Evolutionary conservation across 2,888 invertebrate genomes (phyloP), one percentile per base, ranked within the genome.

Genomic region (Leptarthrus brevirostris): DNA sequence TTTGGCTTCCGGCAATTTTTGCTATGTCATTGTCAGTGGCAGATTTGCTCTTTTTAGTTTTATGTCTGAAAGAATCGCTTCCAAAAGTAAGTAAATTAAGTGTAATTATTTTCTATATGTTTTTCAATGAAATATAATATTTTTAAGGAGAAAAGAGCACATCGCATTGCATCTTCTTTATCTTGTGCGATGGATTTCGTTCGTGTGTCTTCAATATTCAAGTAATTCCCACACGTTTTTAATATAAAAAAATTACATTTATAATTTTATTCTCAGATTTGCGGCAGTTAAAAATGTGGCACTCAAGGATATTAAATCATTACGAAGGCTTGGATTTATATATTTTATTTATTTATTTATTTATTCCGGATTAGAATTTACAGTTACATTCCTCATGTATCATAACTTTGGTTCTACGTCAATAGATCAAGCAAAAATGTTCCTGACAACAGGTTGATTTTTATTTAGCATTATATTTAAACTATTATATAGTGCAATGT

Each of bases 351-450:
- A 97, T 86, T 87, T 98, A 77, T 96, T 98, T 82, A 87, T 97
- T 75, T 98, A 97, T 85, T 97, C 98, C 71, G 98, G 98, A 2
- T 87, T 99, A 74, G 98, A 99, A 86, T 99, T 98, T 83, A 98
- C 98, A 0, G 87, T 99, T 36, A 97, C 98, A 71, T 99, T 99
- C 87, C 88, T 98, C 58, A 97, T 97, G 72, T 97, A 97, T 86
- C 92, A 95, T 80, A 89, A 93, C 44, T 97, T 98, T 83, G 89
- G 91, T 69, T 98, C 94, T 83, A 92, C 91, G 72, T 95, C 97
- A 54, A 94, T 97, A 93, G 94, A 97, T 84, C 98, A 99, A 86
- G 98, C 98, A 4, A 95, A 93, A 89, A 97, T 99, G 95, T 99
- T 98, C 84, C 89, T 97, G 80, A 92, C 92, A 72, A 94, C 97